A percentile compares a stretch with the other conserved stretches of the same genome.
Evolutionary conservation across 2,797 vertebrate species (phyloP).

Genomic region (Premnoplex brunnescens): DNA sequence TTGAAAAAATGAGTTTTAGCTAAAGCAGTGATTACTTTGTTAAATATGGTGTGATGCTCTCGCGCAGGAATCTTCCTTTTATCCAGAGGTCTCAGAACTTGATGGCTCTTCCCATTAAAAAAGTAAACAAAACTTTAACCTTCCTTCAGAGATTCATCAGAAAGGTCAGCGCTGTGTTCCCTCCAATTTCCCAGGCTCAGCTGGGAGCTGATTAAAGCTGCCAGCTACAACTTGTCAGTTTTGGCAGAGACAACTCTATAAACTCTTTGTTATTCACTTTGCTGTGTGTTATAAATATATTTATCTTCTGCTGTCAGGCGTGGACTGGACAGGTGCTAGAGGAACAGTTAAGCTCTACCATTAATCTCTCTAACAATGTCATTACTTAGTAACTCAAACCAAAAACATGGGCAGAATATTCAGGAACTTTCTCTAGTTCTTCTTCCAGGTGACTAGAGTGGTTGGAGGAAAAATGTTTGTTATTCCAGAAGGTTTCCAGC

Average conservation of each 20-base stretch:
- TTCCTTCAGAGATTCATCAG: constrained; percentile 50
- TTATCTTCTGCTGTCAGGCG: constrained; percentile 72
- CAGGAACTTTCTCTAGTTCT: constrained; percentile 1
- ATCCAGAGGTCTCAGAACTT: constrained; percentile 10
- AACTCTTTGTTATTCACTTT: constrained; percentile 78
- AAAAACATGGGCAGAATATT: neutral
- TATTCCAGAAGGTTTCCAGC: neutral
- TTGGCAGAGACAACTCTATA: constrained; percentile 83
- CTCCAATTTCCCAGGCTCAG: constrained; percentile 70
- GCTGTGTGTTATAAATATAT: constrained; percentile 75
- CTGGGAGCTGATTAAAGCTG: constrained; percentile 74
- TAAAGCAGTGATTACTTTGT: neutral
- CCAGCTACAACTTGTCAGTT: constrained; percentile 78
- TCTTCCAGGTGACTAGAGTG: neutral
- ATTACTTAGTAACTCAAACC: constrained; percentile 25
- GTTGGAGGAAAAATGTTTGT: neutral
- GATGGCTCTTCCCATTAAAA: constrained; percentile 45
- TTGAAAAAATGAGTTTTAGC: neutral
- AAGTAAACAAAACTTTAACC: constrained; percentile 65
- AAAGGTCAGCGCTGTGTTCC: constrained; percentile 68
- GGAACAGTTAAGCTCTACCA: constrained; percentile 19
- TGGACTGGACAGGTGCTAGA: constrained; percentile 60
- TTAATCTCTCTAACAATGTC: constrained; percentile 6
- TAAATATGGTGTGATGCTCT: neutral
- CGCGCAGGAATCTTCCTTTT: neutral